phyloP scores from a whole-genome alignment of 2,113 vertebrate genomes.

The Oryzias woworae region DNA sequence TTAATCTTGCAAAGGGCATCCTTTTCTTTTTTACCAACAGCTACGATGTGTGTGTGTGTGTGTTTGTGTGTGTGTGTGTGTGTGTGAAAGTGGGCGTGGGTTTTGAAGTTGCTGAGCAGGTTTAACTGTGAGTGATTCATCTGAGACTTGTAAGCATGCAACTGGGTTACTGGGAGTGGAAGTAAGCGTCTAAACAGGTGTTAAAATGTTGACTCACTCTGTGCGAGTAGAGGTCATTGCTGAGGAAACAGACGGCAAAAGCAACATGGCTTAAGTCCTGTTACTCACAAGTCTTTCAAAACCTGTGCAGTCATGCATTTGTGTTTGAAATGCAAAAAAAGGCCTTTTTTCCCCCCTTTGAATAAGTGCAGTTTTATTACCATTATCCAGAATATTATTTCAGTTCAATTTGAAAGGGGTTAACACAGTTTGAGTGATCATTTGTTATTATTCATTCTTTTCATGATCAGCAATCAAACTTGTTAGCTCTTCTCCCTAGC shows the following conservation, averaged over 20 bases:
- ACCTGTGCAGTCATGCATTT: constrained; percentile 3
- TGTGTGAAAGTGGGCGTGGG: not conserved
- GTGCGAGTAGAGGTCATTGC: not conserved
- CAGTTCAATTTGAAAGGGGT: no score
- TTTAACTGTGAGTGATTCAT: constrained; percentile 9
- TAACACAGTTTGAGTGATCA: no score
- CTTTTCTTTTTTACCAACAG: not conserved
- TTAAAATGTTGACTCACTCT: constrained; percentile 6
- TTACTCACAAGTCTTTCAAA: not conserved
- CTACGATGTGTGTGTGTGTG: not conserved
- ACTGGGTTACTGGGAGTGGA: constrained; percentile 29
- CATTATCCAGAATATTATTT: no score
- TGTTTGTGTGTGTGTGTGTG: not conserved
- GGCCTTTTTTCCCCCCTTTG: no score
- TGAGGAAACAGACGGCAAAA: constrained; percentile 18
- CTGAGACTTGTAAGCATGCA: constrained; percentile 14
- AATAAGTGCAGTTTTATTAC: no score
- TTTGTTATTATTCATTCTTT: no score
- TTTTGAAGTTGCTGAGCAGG: not conserved
- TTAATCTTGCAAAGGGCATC: constrained; percentile 45
- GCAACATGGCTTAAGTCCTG: not conserved
- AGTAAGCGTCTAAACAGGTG: constrained; percentile 27
- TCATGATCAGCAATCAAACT: no score
- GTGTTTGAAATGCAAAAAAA: no score
- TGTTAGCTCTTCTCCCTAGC: no score